Base-by-base conservation (phyloP, 2,888 invertebrate genomes). In the Thera britannica region DNA sequence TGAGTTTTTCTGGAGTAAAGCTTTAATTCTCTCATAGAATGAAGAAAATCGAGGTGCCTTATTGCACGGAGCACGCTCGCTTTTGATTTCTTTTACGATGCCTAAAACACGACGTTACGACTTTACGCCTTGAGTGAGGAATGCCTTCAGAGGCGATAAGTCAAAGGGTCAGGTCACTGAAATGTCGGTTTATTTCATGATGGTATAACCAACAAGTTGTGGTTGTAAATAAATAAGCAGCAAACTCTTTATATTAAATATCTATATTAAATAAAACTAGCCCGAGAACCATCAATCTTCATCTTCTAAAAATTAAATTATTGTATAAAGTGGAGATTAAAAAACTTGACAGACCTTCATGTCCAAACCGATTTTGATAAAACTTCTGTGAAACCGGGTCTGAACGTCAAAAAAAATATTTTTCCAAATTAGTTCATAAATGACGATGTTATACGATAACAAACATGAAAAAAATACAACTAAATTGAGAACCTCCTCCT, bases 1-100 rank as follows among this genome's bases (percentile, higher is more conserved):
- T 84, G 83, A 87, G 85, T 82, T 88, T 85, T 86, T 83, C 82
- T 82, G 85, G 83, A 83, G 87, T 87, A 85, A 81, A 89, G 88
- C 87, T 90, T 90, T 87, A 90, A 90, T 90, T 90, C 85, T 87
- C 84, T 87, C 81, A 80, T 82, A 84, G 86, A 89, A 87, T 87
- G 83, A 83, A 84, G 86, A 83, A 87, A 89, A 87, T 89, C 83
- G 83, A 87, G 88, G 83, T 80, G 78, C 83, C 89, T 90, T 89
- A 90, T 92, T 87, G 86, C 87, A 84, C 84, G 76, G 78, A 75
- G 85, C 86, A 85, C 82, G 87, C 81, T 85, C 82, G 80, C 81
- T 84, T 86, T 89, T 89, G 84, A 87, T 88, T 88, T 88, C 83
- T 89, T 89, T 88, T 83, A 86, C 83, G 85, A 86, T 86, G 78